Evolutionary conservation across 1,140 invertebrate genomes (phyloP).

Genomic region (Anoplophora glabripennis): DNA sequence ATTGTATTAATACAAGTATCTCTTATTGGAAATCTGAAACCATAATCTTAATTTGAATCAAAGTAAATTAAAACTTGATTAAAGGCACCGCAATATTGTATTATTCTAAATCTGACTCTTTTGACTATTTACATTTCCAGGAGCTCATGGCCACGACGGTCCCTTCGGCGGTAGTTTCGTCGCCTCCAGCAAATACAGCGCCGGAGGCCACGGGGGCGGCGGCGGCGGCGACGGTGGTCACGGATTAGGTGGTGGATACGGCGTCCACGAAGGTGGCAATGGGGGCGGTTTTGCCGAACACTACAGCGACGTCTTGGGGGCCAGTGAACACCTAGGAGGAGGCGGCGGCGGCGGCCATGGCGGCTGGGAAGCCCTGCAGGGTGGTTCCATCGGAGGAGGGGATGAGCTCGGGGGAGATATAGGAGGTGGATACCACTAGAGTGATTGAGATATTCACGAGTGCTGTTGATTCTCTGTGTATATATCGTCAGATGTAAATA

Average conservation of each 20-base stretch:
- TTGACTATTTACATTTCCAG: constrained; percentile 10
- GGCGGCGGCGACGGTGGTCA: constrained; percentile 18
- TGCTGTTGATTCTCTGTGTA: constrained; percentile 5
- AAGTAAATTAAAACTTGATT: too few species aligned
- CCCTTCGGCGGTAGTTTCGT: constrained; percentile 37
- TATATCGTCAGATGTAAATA: constrained; percentile 1
- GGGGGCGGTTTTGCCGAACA: constrained; percentile 26
- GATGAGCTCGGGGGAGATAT: not conserved
- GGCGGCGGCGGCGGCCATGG: not conserved
- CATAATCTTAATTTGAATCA: too few species aligned
- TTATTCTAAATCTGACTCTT: too few species aligned
- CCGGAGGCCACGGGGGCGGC: constrained; percentile 29
- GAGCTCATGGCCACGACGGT: constrained; percentile 26
- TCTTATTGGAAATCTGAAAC: too few species aligned
- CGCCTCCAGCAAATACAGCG: constrained; percentile 35
- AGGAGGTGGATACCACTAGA: constrained; percentile 11
- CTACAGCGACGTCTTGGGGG: constrained; percentile 34
- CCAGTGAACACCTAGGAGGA: constrained; percentile 3
- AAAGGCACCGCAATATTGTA: too few species aligned
- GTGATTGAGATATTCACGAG: not conserved
- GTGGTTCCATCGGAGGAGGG: not conserved
- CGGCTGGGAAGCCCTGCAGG: not conserved
- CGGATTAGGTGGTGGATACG: constrained; percentile 15
- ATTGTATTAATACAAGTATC: too few species aligned
- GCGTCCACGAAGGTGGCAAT: constrained; percentile 17